Conservation (phyloP, 2,113 vertebrate species). For the Progne subis region DNA sequence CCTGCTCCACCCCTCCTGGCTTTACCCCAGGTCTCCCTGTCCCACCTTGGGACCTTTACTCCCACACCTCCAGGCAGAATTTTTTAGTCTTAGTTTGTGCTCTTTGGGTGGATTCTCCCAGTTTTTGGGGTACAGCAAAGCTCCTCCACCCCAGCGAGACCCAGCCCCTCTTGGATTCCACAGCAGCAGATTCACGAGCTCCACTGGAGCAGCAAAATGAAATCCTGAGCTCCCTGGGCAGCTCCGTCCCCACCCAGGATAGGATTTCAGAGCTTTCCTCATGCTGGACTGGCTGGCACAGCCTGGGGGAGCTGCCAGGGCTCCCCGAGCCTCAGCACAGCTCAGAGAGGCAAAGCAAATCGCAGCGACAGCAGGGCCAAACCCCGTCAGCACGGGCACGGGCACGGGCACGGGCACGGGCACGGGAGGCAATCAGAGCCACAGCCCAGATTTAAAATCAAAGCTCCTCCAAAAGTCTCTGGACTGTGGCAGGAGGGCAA, state of each 20-base stretch:
- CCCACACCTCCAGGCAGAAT: background rate
- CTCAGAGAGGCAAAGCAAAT: background rate
- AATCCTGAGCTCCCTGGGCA: background rate
- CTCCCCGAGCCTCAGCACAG: background rate
- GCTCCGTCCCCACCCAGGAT: background rate
- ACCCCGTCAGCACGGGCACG: background rate
- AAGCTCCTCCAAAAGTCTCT: background rate
- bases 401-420: background rate
- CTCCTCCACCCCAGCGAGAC: fast-evolving
- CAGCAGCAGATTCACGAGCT: background rate
- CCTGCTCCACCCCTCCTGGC: fast-evolving
- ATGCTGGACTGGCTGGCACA: background rate
- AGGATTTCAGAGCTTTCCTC: background rate
- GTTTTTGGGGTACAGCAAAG: background rate
- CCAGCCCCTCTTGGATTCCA: background rate
- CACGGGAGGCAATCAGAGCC: background rate
- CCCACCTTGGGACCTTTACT: fast-evolving
- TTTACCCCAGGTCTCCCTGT: background rate
- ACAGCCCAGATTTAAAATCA: background rate
- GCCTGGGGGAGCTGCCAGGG: background rate
- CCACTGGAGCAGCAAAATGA: background rate
- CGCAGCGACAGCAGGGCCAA: background rate
- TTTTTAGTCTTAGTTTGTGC: no score
- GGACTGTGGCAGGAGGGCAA: background rate
- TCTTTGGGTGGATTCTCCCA: background rate